Evolutionary conservation across 1,140 invertebrate genomes (phyloP), one percentile per base, ranked within the genome.

Genomic region (Anadara kagoshimensis): DNA sequence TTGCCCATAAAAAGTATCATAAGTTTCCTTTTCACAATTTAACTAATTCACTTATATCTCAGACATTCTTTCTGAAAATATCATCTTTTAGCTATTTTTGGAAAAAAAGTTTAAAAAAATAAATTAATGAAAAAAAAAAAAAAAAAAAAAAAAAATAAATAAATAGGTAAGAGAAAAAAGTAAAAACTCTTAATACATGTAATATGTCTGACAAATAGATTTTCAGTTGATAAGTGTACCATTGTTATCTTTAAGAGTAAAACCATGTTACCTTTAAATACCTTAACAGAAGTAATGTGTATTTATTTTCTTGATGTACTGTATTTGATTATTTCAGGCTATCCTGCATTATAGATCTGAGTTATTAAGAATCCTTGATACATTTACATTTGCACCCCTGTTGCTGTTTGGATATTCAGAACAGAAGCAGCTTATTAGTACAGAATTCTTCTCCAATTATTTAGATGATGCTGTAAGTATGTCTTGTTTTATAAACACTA

Each of bases 401-500:
- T 71, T 78, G 20, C 26, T 80, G 14, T 75, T 67, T 12, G 78
- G 78, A 41, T 72, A 68, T 64, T 24, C 53, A 24, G 79, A 80
- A 69, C 69, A 80, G 54, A 73, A 73, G 29, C 79, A 80, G 41
- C 45, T 20, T 0, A 36, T 80, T n/a, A 41, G 1, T 10, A 57
- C 78, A 14, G 79, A 80, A 63, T 65, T 78, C 45, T 80, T 78
- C 45, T 53, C 66, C 14, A 65, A 68, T 7, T 80, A 74, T 56
- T 61, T 67, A 18, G 76, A 80, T 69, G 74, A 80, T 51, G 24
- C 69, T 18, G 79, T 80, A 71, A 78, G 75, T 69, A n/a, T 1
- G 10, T 22, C 4, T 18, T 22, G 20, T 22, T 51, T 10, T 51
- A 2, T 3, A 51, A n/a, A n/a, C n/a, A n/a, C n/a, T n/a, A n/a